These are phyloP conservation scores for Emydocephalus ijimae DNA, from an alignment of 2,113 vertebrate species.

Conservation along the genomic window DNA sequence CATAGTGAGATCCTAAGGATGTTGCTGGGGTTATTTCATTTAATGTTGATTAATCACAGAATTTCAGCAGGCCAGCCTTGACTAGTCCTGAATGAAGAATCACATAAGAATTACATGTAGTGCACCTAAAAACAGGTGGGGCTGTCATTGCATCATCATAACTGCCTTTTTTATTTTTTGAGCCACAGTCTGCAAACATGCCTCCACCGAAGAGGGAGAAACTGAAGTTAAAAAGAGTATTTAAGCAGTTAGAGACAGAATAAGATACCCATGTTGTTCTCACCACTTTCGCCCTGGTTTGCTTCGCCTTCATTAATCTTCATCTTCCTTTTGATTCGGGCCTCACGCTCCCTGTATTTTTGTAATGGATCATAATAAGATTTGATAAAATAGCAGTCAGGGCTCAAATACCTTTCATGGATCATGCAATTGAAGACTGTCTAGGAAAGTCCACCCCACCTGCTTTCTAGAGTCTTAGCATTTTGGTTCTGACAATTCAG, in stretches of 20 bases:
- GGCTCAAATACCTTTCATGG: neutral
- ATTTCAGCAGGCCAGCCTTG: neutral
- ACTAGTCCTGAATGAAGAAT: neutral
- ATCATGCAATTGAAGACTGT: neutral
- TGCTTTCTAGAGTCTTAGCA: neutral
- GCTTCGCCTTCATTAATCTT: slow-evolving; percentile 43
- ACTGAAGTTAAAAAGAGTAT: neutral
- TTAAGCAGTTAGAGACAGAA: neutral
- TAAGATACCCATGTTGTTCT: neutral
- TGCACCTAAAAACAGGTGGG: neutral
- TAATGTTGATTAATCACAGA: neutral
- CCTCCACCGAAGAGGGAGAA: neutral
- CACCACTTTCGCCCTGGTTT: neutral
- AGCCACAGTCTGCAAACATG: neutral
- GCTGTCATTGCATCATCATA: neutral
- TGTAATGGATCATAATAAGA: slow-evolving; percentile 4
- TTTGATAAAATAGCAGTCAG: neutral
- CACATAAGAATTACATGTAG: neutral
- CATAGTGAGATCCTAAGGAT: neutral
- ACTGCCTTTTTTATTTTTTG: neutral
- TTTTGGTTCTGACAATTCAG: neutral
- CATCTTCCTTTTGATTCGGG: slow-evolving; percentile 66
- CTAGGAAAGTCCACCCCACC: neutral
- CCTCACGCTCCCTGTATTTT: slow-evolving; percentile 59
- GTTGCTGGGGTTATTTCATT: neutral